A percentile compares a stretch with the other conserved stretches of the same genome.
Evolutionary conservation across 2,797 vertebrate genomes (phyloP).

Genomic region (Vipera latastei): DNA sequence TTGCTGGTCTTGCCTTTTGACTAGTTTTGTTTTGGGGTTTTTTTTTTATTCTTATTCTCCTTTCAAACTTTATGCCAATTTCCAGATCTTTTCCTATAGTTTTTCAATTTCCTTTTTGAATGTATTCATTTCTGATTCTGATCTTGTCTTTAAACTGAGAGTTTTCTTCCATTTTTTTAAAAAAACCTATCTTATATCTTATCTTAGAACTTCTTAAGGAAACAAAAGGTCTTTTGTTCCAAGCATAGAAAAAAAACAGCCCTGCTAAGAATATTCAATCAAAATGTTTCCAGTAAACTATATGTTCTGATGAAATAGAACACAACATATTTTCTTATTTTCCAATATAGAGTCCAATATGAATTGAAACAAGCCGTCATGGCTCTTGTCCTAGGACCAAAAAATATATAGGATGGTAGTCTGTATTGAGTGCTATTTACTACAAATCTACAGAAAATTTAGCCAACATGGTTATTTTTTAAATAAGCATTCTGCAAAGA

Average conservation of each 20-base stretch:
- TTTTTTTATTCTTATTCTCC: neutral
- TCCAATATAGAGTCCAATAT: neutral
- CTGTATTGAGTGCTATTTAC: neutral
- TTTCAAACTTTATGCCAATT: neutral
- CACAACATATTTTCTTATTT: neutral
- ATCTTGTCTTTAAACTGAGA: neutral
- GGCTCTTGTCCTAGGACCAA: neutral
- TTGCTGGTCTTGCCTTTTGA: neutral
- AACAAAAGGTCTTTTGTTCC: neutral
- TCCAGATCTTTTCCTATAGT: neutral
- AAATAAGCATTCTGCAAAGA: neutral
- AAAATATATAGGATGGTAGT: neutral
- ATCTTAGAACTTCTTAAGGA: neutral
- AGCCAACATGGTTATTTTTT: neutral
- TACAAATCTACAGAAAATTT: neutral
- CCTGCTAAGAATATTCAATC: neutral
- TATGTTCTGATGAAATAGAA: neutral
- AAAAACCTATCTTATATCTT: neutral
- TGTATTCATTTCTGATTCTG: neutral
- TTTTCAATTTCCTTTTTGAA: neutral
- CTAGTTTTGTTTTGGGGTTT: neutral
- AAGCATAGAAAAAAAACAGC: neutral
- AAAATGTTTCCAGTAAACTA: neutral
- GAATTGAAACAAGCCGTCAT: neutral
- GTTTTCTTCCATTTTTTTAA: neutral